Base-by-base conservation (phyloP, 2,888 invertebrate genomes). In the Mesopsocus fuscifrons region DNA sequence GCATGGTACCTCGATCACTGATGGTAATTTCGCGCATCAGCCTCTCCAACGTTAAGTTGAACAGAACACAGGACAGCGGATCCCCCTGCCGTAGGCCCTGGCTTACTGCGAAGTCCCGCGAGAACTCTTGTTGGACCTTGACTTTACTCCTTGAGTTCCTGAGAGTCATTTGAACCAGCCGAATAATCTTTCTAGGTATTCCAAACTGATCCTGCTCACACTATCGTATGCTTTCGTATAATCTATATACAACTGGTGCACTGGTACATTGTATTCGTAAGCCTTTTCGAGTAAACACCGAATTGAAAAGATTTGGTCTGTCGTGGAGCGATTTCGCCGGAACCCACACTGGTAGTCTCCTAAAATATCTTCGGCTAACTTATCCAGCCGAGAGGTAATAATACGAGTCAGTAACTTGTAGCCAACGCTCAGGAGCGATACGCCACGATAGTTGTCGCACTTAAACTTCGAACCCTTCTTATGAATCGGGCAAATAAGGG, bases 381-480 rank as follows among this genome's bases (percentile, higher is more conserved):
- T 16, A 17, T 11, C 11, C n/a, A 42, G 11, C 11, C 44, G 15
- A 9, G 13, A 15, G 15, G 15, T 15, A 13, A 44, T 16, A 23
- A 42, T 16, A 22, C 20, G 18, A 2, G 42, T 5, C 5, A 43
- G 26, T 3, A 44, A 33, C 13, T 43, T 44, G 23, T 32, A 31
- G 11, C 22, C 31, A 6, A 34, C 34, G 23, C 32, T 34, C n/a
- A 42, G 42, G n/a, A 44, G 26, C n/a, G 44, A 43, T 2, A 44
- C 34, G 20, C 44, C 41, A 5, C 44, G 33, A 26, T 44, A 44
- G 20, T 44, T 42, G 18, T 21, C 34, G 20, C 44, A 44, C 30
- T 22, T 23, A 9, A 15, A 21, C 15, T 22, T 26, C 8, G 34
- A 22, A 11, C 44, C 44, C 21, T 42, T 44, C 15, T 44, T 44